These are phyloP conservation scores for Neodiprion fabricii DNA, from an alignment of 1,140 invertebrate genomes.

Conservation along the genomic window DNA sequence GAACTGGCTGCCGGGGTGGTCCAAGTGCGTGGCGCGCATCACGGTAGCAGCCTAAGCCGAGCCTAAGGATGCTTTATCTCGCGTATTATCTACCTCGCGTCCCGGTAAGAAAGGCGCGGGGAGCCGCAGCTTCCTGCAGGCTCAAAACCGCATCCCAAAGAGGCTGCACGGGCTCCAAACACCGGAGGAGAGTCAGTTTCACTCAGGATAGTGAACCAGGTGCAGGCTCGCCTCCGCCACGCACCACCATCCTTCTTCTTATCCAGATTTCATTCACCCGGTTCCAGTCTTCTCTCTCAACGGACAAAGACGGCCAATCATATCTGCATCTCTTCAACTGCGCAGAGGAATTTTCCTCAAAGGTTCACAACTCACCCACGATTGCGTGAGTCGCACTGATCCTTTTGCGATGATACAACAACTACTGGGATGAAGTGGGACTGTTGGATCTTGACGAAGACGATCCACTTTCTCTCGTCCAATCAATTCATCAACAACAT, in stretches of 20 bases:
- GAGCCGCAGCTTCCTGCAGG: background rate
- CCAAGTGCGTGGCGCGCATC: slow-evolving; percentile 34
- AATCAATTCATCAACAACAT: too few relatives aligned
- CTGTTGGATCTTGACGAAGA: too few relatives aligned
- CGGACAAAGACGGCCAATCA: too few relatives aligned
- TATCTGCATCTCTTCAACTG: too few relatives aligned
- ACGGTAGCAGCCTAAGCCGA: slow-evolving; percentile 37
- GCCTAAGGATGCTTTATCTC: slow-evolving; percentile 47
- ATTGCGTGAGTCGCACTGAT: too few relatives aligned
- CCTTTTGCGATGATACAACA: too few relatives aligned
- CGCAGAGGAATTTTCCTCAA: too few relatives aligned
- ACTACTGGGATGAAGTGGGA: too few relatives aligned
- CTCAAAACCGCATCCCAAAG: background rate
- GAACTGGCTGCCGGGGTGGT: slow-evolving; percentile 40
- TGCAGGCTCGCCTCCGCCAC: background rate
- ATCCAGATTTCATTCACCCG: background rate
- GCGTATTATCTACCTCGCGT: slow-evolving; percentile 44
- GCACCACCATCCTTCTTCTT: background rate
- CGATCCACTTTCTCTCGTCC: too few relatives aligned
- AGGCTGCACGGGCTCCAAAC: background rate
- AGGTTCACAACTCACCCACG: too few relatives aligned
- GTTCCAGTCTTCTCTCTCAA: too few relatives aligned
- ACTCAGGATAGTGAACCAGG: background rate
- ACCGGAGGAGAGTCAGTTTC: background rate
- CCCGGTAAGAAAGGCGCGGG: slow-evolving; percentile 6